Evolutionary conservation across 2,888 invertebrate species (phyloP), one percentile per base, ranked within the genome.

Genomic region (Rhagophthalmus giganteus): DNA sequence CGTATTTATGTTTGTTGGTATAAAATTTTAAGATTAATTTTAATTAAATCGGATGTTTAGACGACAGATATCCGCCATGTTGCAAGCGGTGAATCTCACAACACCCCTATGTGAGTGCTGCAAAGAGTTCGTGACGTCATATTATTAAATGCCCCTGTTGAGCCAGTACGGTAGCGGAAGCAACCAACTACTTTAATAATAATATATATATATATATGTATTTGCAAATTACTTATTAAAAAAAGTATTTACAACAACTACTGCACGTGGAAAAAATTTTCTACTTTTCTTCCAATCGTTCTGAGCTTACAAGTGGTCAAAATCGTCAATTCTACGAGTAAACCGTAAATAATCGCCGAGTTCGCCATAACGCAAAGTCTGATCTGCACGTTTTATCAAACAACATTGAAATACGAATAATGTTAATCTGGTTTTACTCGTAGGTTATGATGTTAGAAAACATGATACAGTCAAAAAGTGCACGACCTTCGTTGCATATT

Each of bases 21-120:
- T n/a, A n/a, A n/a, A n/a, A n/a, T n/a, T n/a, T n/a, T n/a, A n/a
- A n/a, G n/a, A n/a, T n/a, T n/a, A n/a, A n/a, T n/a, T n/a, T n/a
- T n/a, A n/a, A n/a, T n/a, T n/a, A n/a, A n/a, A n/a, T 66, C 67
- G 65, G 69, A 69, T 69, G 69, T 69, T 69, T 66, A 27, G 60
- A 59, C 58, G 62, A 57, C 56, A 58, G 49, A 64, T 67, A 73
- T 74, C 74, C 74, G 75, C 75, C 75, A 75, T 75, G 70, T 70
- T 73, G 72, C 67, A 60, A 65, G 64, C 72, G 71, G 69, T 72
- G 74, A 72, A 74, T 72, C 71, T 72, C 73, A 73, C 73, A 73
- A 72, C 72, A 73, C 70, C 70, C 70, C 60, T 60, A 59, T 57
- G 64, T 65, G 62, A 63, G 61, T 58, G 58, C 35, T 45, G 10